Evolutionary conservation across 1,140 invertebrate species (phyloP).

Genomic region (Uloborus diversus): DNA sequence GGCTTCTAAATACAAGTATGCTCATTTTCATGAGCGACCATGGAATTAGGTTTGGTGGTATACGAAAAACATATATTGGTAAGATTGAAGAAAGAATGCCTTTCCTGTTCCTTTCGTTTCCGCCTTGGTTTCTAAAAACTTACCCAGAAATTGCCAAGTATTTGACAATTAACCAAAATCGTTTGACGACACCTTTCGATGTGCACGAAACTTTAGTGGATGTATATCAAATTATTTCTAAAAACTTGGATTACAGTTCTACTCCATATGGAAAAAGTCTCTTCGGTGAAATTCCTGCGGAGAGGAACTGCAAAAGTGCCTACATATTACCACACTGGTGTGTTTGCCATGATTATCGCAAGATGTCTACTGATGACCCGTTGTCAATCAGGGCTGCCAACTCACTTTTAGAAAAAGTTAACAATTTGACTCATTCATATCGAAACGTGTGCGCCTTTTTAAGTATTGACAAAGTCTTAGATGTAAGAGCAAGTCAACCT

Average conservation of each 20-base stretch:
- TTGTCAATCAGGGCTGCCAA: not conserved
- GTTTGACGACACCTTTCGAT: constrained; percentile 68
- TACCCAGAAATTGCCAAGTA: constrained; percentile 73
- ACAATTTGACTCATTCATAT: not conserved
- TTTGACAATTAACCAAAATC: constrained; percentile 72
- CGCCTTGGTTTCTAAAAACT: constrained; percentile 72
- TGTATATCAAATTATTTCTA: constrained; percentile 38
- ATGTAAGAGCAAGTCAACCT: not conserved
- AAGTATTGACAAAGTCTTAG: not conserved
- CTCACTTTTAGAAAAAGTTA: not conserved
- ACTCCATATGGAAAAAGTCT: constrained; percentile 75
- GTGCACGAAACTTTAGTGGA: constrained; percentile 66
- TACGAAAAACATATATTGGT: constrained; percentile 82
- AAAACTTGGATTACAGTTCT: constrained; percentile 59
- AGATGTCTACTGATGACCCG: not conserved
- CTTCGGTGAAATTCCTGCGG: constrained; percentile 74
- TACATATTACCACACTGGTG: constrained; percentile 66
- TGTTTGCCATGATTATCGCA: constrained; percentile 61
- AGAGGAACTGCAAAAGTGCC: constrained; percentile 64
- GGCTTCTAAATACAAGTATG: constrained; percentile 68
- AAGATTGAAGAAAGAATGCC: constrained; percentile 90
- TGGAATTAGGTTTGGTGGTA: constrained; percentile 85
- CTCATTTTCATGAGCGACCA: constrained; percentile 91
- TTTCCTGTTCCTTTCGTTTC: constrained; percentile 80
- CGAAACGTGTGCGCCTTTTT: not conserved